These are phyloP conservation scores for Hyles lineata DNA, from an alignment of 2,888 invertebrate genomes.

Conservation along the genomic window DNA sequence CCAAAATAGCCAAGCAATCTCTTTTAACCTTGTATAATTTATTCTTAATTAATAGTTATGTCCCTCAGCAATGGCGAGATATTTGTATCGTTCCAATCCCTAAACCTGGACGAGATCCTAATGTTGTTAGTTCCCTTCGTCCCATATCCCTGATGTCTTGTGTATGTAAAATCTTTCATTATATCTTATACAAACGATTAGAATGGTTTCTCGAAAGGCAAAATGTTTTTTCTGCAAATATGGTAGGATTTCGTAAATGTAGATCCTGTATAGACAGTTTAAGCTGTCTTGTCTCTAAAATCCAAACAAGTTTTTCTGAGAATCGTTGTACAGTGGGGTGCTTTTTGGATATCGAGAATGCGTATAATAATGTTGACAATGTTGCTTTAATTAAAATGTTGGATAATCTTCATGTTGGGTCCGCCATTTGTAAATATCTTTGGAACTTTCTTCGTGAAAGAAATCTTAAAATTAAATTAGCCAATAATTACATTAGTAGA, in stretches of 20 bases:
- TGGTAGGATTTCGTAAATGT: slow-evolving; percentile 25
- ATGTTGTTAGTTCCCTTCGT: background rate
- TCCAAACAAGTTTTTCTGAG: slow-evolving; percentile 26
- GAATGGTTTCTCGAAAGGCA: slow-evolving; percentile 38
- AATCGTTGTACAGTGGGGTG: too few species aligned
- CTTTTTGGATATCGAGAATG: background rate
- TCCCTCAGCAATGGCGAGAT: slow-evolving; percentile 4
- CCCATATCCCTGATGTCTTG: slow-evolving; percentile 34
- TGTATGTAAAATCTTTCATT: slow-evolving; percentile 26
- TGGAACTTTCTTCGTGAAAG: background rate
- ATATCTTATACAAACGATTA: slow-evolving; percentile 36
- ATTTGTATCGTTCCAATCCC: slow-evolving; percentile 27
- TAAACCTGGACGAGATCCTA: slow-evolving; percentile 13
- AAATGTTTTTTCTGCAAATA: slow-evolving; percentile 18
- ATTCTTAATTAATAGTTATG: slow-evolving; percentile 3
- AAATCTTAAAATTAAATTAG: background rate
- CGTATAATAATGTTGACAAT: background rate
- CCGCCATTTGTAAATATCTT: background rate
- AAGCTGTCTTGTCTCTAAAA: slow-evolving; percentile 15
- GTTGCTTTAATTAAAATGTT: background rate
- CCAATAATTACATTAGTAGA: background rate
- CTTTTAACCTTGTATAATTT: slow-evolving; percentile 33
- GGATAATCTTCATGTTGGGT: background rate
- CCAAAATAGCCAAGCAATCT: slow-evolving; percentile 30
- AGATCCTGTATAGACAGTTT: slow-evolving; percentile 26